Evolutionary conservation across 2,797 vertebrate species (phyloP).

Genomic region (Mormyrus hasselquistii): DNA sequence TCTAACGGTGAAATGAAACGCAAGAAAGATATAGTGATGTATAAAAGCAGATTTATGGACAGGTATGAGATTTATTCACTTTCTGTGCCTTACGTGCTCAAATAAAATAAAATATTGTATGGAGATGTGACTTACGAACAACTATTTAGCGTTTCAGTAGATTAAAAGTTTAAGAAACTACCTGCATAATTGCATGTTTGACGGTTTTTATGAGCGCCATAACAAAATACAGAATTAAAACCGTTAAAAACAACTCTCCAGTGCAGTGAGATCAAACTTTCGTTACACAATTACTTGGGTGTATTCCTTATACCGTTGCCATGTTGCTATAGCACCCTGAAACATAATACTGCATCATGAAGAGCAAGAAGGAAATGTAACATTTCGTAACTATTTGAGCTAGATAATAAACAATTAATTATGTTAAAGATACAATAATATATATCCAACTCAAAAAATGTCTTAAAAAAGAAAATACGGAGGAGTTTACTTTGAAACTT

Average conservation of each 20-base stretch:
- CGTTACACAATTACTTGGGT: neutral
- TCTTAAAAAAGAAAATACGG: neutral
- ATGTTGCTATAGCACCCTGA: slow-evolving; percentile 4
- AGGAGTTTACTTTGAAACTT: neutral
- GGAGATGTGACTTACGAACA: neutral
- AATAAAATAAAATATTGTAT: neutral
- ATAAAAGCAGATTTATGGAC: neutral
- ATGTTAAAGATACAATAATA: neutral
- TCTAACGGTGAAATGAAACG: slow-evolving; percentile 31
- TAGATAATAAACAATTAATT: neutral
- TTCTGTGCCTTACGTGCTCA: neutral
- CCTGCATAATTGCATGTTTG: neutral
- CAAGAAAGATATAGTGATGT: neutral
- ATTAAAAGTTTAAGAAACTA: neutral
- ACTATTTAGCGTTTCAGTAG: neutral
- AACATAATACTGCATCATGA: neutral
- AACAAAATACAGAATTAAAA: neutral
- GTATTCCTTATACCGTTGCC: neutral
- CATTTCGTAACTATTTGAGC: slow-evolving; percentile 1
- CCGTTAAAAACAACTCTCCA: neutral
- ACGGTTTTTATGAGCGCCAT: neutral
- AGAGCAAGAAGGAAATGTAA: neutral
- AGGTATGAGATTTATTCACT: neutral
- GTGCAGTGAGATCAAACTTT: slow-evolving; percentile 1
- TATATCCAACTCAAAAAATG: neutral